Percentiles rank a stretch among this genome's conserved stretches.
phyloP scores from a whole-genome alignment of 2,113 vertebrate species.

The Microcebus lehilahytsara region DNA sequence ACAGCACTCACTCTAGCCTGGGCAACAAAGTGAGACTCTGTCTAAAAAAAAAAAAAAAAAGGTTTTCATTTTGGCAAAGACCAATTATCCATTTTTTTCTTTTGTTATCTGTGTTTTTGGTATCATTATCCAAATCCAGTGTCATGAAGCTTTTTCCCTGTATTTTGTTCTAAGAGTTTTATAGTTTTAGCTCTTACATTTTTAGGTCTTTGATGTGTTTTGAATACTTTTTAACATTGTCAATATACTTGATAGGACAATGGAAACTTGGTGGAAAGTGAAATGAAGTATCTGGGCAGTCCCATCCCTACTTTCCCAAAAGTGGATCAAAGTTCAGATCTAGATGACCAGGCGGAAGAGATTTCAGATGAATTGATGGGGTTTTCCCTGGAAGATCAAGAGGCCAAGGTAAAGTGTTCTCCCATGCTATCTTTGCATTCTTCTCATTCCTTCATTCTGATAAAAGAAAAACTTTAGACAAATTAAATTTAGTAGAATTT shows the following conservation, averaged over 20 bases:
- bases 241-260: slow-evolving; percentile 58
- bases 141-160: neutral
- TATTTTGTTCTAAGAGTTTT: slow-evolving; percentile 20
- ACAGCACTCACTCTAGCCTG: too few species aligned
- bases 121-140: neutral
- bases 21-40: too few species aligned
- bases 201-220: slow-evolving; percentile 26
- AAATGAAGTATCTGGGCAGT: slow-evolving; percentile 76
- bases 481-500: neutral
- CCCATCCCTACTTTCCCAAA: slow-evolving; percentile 70
- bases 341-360: slow-evolving; percentile 43
- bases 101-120: neutral
- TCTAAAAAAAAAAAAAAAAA: neutral
- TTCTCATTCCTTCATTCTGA: neutral
- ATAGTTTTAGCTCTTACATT: slow-evolving; percentile 29
- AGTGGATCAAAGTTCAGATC: slow-evolving; percentile 18
- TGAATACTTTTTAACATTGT: slow-evolving; percentile 30
- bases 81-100: neutral
- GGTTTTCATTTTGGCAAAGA: slow-evolving; percentile 28
- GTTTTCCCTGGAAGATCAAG: slow-evolving; percentile 71
- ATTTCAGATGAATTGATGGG: slow-evolving; percentile 70
- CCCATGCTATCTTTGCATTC: neutral
- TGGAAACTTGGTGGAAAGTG: slow-evolving; percentile 55
- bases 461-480: neutral
- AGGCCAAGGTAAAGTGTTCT: slow-evolving; percentile 65